phyloP scores from a whole-genome alignment of 2,888 invertebrate genomes.

The Hedychridium roseum region DNA sequence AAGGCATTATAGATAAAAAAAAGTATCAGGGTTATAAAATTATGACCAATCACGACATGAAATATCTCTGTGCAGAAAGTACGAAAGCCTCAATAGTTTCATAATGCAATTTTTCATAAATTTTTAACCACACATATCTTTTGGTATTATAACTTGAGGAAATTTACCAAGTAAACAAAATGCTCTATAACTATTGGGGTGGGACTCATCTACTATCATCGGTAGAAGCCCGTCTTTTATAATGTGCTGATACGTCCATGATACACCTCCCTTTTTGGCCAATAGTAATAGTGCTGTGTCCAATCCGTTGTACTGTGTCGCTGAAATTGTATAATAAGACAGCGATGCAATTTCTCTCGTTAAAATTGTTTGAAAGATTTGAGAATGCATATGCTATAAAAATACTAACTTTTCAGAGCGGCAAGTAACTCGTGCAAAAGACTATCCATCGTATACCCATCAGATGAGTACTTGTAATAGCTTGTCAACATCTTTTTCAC shows the following conservation, averaged over 20 bases:
- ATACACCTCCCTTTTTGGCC: constrained; percentile 58
- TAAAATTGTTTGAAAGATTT: constrained; percentile 6
- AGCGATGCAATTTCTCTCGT: background rate
- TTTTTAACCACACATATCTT: background rate
- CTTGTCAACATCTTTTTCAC: constrained; percentile 55
- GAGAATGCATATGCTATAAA: constrained; percentile 9
- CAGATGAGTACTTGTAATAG: constrained; percentile 61
- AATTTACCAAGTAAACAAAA: constrained; percentile 49
- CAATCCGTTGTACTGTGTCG: constrained; percentile 33
- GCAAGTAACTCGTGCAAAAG: constrained; percentile 54
- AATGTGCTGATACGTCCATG: constrained; percentile 61
- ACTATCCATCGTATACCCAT: constrained; percentile 42
- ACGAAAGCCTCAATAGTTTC: background rate
- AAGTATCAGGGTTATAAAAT: too few relatives aligned
- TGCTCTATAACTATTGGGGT: constrained; percentile 41
- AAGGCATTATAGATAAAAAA: constrained; percentile 11
- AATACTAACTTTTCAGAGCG: constrained; percentile 54
- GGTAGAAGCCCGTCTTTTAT: constrained; percentile 41
- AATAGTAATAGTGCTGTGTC: constrained; percentile 57
- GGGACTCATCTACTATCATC: constrained; percentile 43
- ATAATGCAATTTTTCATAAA: constrained; percentile 2
- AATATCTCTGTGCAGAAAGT: too few relatives aligned
- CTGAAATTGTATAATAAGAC: constrained; percentile 29
- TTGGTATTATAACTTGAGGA: background rate
- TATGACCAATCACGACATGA: too few relatives aligned